Evolutionary conservation across 2,797 vertebrate species (phyloP).

Genomic region (Vespertilio murinus): DNA sequence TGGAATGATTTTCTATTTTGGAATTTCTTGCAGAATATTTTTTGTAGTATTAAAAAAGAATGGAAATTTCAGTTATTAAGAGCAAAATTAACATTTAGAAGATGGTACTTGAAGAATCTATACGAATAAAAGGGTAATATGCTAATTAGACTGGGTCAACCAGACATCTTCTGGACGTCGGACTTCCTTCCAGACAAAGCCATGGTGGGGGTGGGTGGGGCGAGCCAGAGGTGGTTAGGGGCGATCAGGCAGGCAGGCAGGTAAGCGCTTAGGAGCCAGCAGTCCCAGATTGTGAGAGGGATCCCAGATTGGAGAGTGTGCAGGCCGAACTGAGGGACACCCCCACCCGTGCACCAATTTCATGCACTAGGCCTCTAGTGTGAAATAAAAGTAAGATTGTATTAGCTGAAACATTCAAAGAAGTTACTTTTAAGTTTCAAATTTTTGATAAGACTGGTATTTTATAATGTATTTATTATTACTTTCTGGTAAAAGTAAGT

Average conservation of each 20-base stretch:
- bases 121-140: too few relatives aligned
- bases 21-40: conserved; percentile 4
- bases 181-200: too few relatives aligned
- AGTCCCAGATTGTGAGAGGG: too few relatives aligned
- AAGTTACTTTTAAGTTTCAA: neutral
- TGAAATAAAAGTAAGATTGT: neutral
- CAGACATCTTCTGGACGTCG: too few relatives aligned
- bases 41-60: conserved; percentile 30
- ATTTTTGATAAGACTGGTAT: neutral
- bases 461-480: neutral
- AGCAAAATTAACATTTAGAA: neutral
- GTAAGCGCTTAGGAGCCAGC: too few relatives aligned
- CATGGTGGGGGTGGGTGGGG: too few relatives aligned
- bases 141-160: too few relatives aligned
- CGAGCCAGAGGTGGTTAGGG: too few relatives aligned
- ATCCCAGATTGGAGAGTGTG: too few relatives aligned
- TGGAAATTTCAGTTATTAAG: conserved; percentile 20
- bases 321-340: too few relatives aligned
- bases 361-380: neutral
- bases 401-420: neutral
- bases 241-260: too few relatives aligned
- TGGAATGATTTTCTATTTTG: conserved; percentile 17
- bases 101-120: neutral
- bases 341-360: too few relatives aligned
- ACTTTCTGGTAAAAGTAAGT: neutral